Conservation (phyloP, 2,113 vertebrate genomes). For the Toxotes chatareus region DNA sequence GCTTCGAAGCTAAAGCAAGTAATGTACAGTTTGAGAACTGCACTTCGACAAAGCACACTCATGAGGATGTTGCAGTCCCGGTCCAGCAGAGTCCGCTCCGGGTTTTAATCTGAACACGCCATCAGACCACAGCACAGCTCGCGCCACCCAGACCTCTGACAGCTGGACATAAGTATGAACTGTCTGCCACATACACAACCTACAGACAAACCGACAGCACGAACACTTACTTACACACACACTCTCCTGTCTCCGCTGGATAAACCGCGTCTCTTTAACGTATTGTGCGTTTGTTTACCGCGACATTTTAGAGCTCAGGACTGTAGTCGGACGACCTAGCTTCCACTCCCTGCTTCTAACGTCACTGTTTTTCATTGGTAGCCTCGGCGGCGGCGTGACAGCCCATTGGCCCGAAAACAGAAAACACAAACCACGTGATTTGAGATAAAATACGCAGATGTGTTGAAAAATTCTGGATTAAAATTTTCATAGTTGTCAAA, state of each 20-base stretch:
- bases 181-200: background rate
- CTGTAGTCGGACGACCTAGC: background rate
- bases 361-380: constrained; percentile 47
- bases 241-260: background rate
- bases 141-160: constrained; percentile 56
- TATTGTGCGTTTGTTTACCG: background rate
- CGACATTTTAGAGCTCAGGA: background rate
- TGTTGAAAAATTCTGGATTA: constrained; percentile 40
- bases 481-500: background rate
- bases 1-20: too few species aligned
- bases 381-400: background rate
- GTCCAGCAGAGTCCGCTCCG: background rate
- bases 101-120: constrained; percentile 57
- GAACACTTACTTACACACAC: constrained; percentile 31
- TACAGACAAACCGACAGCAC: background rate
- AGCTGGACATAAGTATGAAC: constrained; percentile 40
- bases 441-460: constrained; percentile 44
- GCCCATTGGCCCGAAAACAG: constrained; percentile 57
- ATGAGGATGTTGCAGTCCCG: background rate
- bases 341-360: background rate
- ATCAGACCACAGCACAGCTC: constrained; percentile 72
- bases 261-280: background rate
- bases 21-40: too few species aligned
- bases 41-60: too few species aligned
- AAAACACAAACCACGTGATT: constrained; percentile 50